Evolutionary conservation across 2,113 vertebrate species (phyloP).

Genomic region (Sturnus vulgaris): DNA sequence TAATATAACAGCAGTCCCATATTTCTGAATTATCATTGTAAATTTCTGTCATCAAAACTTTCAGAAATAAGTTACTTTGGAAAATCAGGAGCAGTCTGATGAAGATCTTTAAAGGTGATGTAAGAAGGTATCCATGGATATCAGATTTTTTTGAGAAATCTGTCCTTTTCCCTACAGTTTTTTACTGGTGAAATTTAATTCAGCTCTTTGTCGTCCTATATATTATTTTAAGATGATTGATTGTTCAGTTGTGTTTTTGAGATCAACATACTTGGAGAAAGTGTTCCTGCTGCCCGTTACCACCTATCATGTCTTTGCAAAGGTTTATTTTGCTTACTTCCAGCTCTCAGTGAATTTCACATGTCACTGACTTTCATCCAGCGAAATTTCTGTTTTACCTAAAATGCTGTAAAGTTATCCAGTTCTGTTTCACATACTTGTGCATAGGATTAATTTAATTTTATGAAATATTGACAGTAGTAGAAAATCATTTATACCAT

Average conservation of each 20-base stretch:
- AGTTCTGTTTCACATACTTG: background rate
- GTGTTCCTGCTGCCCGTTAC: background rate
- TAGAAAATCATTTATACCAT: background rate
- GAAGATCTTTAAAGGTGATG: background rate
- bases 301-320: background rate
- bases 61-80: background rate
- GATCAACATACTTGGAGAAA: background rate
- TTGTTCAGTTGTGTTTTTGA: background rate
- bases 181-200: background rate
- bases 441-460: background rate
- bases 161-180: background rate
- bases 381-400: background rate
- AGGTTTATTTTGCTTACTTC: background rate
- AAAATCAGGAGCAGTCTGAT: background rate
- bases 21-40: background rate
- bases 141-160: background rate
- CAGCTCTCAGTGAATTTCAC: background rate
- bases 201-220: background rate
- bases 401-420: background rate
- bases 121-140: background rate
- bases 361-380: background rate
- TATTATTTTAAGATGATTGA: background rate
- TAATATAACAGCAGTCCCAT: background rate
- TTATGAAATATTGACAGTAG: background rate
- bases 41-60: background rate